Evolutionary conservation across 2,888 invertebrate genomes (phyloP).

Genomic region (Chironomus tentans): DNA sequence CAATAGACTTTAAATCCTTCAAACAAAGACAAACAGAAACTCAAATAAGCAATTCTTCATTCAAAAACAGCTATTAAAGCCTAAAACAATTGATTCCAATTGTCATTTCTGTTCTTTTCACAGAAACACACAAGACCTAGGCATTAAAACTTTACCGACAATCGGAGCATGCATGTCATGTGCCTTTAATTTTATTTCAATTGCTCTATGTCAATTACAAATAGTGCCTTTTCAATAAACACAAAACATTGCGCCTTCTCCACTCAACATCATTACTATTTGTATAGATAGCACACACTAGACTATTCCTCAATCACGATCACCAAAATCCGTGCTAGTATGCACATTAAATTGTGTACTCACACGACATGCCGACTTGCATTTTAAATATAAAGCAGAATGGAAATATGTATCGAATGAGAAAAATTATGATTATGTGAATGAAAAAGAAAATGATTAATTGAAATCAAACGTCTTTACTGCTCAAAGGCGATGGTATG

Average conservation of each 20-base stretch:
- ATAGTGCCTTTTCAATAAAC: neutral
- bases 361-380: no score
- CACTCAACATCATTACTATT: no score
- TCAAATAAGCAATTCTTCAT: neutral
- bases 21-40: no score
- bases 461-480: conserved; percentile 9
- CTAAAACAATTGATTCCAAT: conserved; percentile 20
- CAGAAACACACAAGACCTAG: neutral
- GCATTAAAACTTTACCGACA: neutral
- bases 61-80: neutral
- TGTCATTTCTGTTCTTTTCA: conserved; percentile 12
- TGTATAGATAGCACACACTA: no score
- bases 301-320: no score
- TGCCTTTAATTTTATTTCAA: conserved; percentile 20
- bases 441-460: conserved; percentile 16
- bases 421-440: neutral
- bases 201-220: conserved; percentile 13
- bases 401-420: neutral
- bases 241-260: neutral
- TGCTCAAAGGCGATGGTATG: neutral
- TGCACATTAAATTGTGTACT: no score
- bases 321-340: neutral
- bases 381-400: no score
- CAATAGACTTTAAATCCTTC: no score
- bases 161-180: conserved; percentile 17